Percentiles rank a stretch among this genome's conserved stretches.
Evolutionary conservation across 1,140 invertebrate genomes (phyloP).

Genomic region (Diorhabda elongata): DNA sequence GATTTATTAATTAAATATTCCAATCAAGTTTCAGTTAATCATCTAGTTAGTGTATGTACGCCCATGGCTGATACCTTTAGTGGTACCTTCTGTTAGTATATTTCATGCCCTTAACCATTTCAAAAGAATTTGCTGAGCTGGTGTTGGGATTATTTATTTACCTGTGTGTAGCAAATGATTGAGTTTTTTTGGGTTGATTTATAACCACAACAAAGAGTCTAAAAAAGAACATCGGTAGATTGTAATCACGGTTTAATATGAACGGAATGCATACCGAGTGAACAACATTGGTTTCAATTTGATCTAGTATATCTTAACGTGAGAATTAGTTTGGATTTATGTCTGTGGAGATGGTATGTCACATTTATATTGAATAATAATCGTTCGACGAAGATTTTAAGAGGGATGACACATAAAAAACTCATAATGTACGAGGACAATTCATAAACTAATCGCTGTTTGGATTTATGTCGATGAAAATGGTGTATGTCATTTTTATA

Average conservation of each 20-base stretch:
- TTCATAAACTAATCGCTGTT: too few relatives aligned
- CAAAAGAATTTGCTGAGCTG: neutral
- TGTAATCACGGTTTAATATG: neutral
- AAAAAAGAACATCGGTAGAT: constrained; percentile 1
- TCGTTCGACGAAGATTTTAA: too few relatives aligned
- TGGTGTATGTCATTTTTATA: too few relatives aligned
- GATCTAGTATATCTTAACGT: too few relatives aligned
- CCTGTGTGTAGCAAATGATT: constrained; percentile 2
- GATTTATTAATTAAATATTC: too few relatives aligned
- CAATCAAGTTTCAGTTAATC: too few relatives aligned
- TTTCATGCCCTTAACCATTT: constrained; percentile 1
- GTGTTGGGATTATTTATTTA: constrained; percentile 2
- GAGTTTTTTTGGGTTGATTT: neutral
- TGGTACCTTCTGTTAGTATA: neutral
- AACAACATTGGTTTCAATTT: neutral
- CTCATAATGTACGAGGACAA: too few relatives aligned
- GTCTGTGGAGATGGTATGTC: too few relatives aligned
- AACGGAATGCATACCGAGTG: neutral
- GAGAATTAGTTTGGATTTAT: too few relatives aligned
- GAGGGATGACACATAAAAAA: too few relatives aligned
- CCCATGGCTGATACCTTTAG: neutral
- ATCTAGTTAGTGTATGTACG: neutral
- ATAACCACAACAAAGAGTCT: neutral
- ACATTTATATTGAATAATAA: too few relatives aligned
- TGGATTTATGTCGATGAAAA: too few relatives aligned